phyloP scores from a whole-genome alignment of 2,797 vertebrate species.

The Scomberomorus guttatus region DNA sequence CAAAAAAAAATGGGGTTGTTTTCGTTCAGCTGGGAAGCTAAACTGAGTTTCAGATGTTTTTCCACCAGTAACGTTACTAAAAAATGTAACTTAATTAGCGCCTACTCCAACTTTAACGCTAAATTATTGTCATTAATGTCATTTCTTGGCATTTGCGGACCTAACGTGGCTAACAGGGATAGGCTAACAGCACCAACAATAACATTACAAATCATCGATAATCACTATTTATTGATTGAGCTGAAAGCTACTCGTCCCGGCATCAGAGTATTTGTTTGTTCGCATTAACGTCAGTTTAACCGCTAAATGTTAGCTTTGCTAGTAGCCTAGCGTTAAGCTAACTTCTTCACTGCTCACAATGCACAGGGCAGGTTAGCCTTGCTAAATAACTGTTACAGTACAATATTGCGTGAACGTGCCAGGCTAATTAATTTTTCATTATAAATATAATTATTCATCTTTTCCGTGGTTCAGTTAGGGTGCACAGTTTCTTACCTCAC shows the following conservation, averaged over 20 bases:
- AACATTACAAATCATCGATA: not conserved
- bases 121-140: accelerated
- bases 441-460: not conserved
- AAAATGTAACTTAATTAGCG: too few species aligned
- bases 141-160: accelerated
- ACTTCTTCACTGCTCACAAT: too few species aligned
- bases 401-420: too few species aligned
- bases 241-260: not conserved
- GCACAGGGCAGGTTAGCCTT: not conserved
- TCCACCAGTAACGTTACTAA: too few species aligned
- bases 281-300: not conserved
- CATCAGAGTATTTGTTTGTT: not conserved
- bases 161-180: not conserved
- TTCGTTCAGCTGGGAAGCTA: too few species aligned
- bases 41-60: too few species aligned
- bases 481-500: too few species aligned
- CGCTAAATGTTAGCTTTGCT: not conserved
- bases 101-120: too few species aligned
- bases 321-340: too few species aligned
- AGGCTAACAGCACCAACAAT: too few species aligned
- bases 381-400: not conserved
- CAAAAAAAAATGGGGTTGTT: too few species aligned
- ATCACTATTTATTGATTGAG: not conserved
- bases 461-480: not conserved
- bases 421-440: not conserved